Evolutionary conservation across 2,113 vertebrate species (phyloP).

Genomic region (Equus przewalskii): DNA sequence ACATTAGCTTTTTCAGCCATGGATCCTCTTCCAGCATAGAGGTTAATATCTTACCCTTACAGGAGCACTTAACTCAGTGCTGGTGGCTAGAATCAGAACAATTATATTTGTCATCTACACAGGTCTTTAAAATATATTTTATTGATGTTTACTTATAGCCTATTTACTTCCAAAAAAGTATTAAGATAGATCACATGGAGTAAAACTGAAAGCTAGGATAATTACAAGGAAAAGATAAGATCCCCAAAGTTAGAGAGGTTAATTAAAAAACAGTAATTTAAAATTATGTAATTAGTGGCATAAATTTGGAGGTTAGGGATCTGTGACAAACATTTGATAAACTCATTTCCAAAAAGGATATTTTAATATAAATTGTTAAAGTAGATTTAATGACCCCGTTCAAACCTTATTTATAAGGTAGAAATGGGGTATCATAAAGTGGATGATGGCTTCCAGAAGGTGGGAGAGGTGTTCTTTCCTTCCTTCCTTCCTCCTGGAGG

Average conservation of each 20-base stretch:
- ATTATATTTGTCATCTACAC: background rate
- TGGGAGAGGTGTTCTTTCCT: background rate
- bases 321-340: conserved; percentile 54
- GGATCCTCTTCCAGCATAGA: background rate
- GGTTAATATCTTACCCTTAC: background rate
- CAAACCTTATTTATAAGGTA: conserved; percentile 33
- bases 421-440: conserved; percentile 15
- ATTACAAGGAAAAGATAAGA: conserved; percentile 55
- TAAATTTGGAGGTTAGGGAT: conserved; percentile 60
- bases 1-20: conserved; percentile 1
- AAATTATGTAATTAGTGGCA: conserved; percentile 63
- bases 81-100: conserved; percentile 47
- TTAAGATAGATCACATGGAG: conserved; percentile 7
- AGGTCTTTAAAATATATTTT: conserved; percentile 43
- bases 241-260: conserved; percentile 47
- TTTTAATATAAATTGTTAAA: conserved; percentile 55
- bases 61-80: background rate
- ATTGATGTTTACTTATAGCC: conserved; percentile 34
- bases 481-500: background rate
- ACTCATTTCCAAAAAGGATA: conserved; percentile 47
- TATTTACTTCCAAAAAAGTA: conserved; percentile 20
- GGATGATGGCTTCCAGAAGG: background rate
- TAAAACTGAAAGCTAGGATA: conserved; percentile 52
- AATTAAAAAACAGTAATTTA: conserved; percentile 52
- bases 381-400: conserved; percentile 12